These are phyloP conservation scores for Spilogale gracilis DNA, from an alignment of 2,113 vertebrate genomes.

Conservation along the genomic window DNA sequence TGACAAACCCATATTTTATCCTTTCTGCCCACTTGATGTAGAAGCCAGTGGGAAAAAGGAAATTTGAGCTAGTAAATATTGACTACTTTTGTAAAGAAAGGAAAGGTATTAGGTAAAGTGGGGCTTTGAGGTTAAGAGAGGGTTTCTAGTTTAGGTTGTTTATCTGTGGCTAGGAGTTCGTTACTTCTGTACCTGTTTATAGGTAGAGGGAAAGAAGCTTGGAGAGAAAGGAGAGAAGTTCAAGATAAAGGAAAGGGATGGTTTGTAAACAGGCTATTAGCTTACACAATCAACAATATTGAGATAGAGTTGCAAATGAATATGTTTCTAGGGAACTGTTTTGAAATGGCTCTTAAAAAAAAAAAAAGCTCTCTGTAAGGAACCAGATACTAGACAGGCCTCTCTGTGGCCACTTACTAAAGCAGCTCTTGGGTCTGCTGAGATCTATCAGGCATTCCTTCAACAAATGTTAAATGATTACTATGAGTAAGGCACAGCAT, in stretches of 20 bases:
- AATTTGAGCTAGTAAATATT: slow-evolving; percentile 10
- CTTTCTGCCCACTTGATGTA: not conserved
- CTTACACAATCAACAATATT: slow-evolving; percentile 4
- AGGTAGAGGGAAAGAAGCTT: not conserved
- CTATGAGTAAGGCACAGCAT: not conserved
- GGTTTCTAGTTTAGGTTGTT: not conserved
- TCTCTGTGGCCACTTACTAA: not conserved
- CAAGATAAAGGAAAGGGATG: not conserved
- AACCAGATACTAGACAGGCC: not conserved
- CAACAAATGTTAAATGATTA: slow-evolving; percentile 16
- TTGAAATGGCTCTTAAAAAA: not conserved
- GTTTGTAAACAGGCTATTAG: not conserved
- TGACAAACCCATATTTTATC: not conserved
- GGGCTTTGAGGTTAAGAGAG: not conserved
- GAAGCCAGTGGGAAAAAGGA: not conserved
- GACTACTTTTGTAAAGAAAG: not conserved
- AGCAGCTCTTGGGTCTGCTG: slow-evolving; percentile 6
- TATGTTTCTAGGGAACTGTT: not conserved
- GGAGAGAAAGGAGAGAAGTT: not conserved
- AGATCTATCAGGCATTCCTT: not conserved
- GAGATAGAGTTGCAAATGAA: slow-evolving; percentile 9
- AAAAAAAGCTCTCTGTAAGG: not conserved
- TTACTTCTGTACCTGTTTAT: not conserved
- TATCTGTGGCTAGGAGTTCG: not conserved
- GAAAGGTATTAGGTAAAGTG: not conserved